Percentiles rank a stretch among this genome's conserved stretches.
These are phyloP conservation scores for Lynx canadensis DNA, from an alignment of 2,113 vertebrate species.

Conservation along the genomic window DNA sequence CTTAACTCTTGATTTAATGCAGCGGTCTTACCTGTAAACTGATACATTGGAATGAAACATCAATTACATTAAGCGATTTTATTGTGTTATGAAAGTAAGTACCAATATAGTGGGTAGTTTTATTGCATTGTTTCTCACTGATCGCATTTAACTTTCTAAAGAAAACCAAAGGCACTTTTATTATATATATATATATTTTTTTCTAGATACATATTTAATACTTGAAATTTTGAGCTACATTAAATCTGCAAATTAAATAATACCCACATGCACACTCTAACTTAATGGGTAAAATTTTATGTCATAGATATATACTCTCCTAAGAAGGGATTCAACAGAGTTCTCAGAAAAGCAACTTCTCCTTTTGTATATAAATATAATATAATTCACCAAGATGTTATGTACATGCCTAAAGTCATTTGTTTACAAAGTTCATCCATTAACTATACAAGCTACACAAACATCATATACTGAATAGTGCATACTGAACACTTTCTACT, in stretches of 20 bases:
- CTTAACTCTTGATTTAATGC: slow-evolving; percentile 28
- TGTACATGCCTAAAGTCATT: background rate
- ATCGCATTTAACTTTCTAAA: slow-evolving; percentile 12
- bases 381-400: background rate
- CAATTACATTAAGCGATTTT: background rate
- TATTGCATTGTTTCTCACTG: background rate
- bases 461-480: background rate
- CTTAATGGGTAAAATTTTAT: background rate
- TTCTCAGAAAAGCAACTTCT: background rate
- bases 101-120: background rate
- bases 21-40: background rate
- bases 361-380: background rate
- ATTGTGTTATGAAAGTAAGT: slow-evolving; percentile 3
- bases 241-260: background rate
- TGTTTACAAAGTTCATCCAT: background rate
- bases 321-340: background rate
- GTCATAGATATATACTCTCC: background rate
- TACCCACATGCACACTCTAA: background rate
- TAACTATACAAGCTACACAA: background rate
- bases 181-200: background rate
- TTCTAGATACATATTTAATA: background rate
- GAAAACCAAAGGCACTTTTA: background rate
- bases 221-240: background rate
- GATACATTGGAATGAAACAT: slow-evolving; percentile 17
- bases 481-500: background rate